Percentiles rank a stretch among this genome's conserved stretches.
Conservation (phyloP, 92 coral and sea anemone genomes). For the Porites lobata region DNA sequence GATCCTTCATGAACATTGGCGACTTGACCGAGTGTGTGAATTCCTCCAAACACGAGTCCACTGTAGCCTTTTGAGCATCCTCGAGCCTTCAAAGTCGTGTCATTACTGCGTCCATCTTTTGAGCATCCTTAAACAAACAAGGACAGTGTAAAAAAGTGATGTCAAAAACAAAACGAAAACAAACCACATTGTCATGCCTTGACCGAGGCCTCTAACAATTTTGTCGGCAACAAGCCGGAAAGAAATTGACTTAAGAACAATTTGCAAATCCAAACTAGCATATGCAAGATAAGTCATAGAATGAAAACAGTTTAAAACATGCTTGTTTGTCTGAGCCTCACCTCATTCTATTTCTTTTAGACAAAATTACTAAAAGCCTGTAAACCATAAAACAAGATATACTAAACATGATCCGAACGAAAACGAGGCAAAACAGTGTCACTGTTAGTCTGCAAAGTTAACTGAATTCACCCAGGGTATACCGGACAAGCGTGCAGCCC, state of each 20-base stretch:
- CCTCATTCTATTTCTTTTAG: neutral
- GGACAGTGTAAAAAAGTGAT: neutral
- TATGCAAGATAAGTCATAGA: neutral
- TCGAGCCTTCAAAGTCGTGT: constrained; percentile 2
- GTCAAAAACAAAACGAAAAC: too few species aligned
- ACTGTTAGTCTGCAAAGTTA: too few species aligned
- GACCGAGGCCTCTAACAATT: too few species aligned
- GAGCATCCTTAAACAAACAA: constrained; percentile 23
- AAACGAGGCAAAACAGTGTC: too few species aligned
- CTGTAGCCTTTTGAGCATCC: constrained; percentile 8
- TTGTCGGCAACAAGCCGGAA: too few species aligned
- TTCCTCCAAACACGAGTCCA: neutral
- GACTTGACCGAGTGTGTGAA: constrained; percentile 17
- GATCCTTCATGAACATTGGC: constrained; percentile 32
- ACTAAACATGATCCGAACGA: too few species aligned
- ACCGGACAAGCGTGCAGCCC: neutral
- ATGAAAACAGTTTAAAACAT: constrained; percentile 7
- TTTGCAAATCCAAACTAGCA: too few species aligned
- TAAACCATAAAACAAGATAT: too few species aligned
- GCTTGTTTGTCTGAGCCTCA: neutral
- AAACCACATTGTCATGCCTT: too few species aligned
- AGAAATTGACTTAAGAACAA: too few species aligned
- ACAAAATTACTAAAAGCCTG: neutral
- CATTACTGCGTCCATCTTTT: constrained; percentile 14
- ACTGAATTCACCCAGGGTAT: neutral